Evolutionary conservation across 2,888 invertebrate genomes (phyloP).

Genomic region (Nomada flava): DNA sequence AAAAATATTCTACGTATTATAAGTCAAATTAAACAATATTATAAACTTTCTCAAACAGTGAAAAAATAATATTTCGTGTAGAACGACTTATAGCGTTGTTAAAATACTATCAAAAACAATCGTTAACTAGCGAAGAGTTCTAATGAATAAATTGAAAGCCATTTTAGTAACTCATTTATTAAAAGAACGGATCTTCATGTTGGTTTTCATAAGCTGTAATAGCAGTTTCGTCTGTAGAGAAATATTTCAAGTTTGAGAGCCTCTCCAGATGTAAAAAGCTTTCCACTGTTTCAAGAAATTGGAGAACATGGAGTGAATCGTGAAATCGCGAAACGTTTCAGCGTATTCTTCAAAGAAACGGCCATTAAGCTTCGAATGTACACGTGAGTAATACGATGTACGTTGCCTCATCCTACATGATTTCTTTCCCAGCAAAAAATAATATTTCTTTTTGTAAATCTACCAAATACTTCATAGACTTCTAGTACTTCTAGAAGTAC

Average conservation of each 20-base stretch:
- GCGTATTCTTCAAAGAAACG: slow-evolving; percentile 44
- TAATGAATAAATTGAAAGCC: slow-evolving; percentile 1
- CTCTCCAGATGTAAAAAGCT: slow-evolving; percentile 52
- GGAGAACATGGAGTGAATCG: slow-evolving; percentile 48
- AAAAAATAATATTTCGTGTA: too few relatives aligned
- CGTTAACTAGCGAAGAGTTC: background rate
- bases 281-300: slow-evolving; percentile 54
- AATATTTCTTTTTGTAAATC: too few relatives aligned
- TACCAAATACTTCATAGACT: too few relatives aligned
- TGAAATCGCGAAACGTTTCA: slow-evolving; percentile 52
- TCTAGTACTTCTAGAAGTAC: too few relatives aligned
- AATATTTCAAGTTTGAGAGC: slow-evolving; percentile 57
- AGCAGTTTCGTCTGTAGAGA: slow-evolving; percentile 11
- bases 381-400: slow-evolving; percentile 12
- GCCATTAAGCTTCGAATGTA: slow-evolving; percentile 52
- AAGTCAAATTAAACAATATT: too few relatives aligned
- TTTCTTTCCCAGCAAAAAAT: slow-evolving; percentile 1
- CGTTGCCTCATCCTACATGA: background rate
- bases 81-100: too few relatives aligned
- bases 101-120: too few relatives aligned
- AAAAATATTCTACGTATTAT: too few relatives aligned
- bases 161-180: background rate
- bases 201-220: background rate
- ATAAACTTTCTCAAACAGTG: too few relatives aligned
- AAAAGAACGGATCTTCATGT: background rate